phyloP scores from a whole-genome alignment of 1,140 invertebrate genomes.

The Nilaparvata lugens region DNA sequence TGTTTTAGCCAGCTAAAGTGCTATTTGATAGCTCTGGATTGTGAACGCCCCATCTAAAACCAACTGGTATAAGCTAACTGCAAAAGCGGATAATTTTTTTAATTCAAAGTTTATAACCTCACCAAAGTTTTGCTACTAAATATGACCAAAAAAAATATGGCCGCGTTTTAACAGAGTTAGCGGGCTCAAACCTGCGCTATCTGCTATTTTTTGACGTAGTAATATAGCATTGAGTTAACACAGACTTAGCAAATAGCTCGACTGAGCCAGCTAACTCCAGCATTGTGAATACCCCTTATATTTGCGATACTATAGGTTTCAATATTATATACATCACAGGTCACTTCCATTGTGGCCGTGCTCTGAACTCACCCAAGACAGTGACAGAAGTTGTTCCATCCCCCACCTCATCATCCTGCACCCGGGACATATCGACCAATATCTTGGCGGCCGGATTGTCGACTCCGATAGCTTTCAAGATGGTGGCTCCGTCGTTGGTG shows the following conservation, averaged over 20 bases:
- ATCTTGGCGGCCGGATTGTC: slow-evolving; percentile 99
- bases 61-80: too few relatives aligned
- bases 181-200: not conserved
- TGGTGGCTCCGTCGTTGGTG: slow-evolving; percentile 99
- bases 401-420: slow-evolving; percentile 99
- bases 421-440: slow-evolving; percentile 95
- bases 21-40: too few relatives aligned
- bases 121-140: not conserved
- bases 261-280: too few relatives aligned
- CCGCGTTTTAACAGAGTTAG: not conserved
- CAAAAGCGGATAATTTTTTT: too few relatives aligned
- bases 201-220: too few relatives aligned
- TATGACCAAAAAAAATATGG: not conserved
- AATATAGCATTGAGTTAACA: too few relatives aligned
- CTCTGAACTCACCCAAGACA: slow-evolving; percentile 60
- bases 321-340: not conserved
- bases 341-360: not conserved
- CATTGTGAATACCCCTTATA: too few relatives aligned
- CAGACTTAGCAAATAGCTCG: too few relatives aligned
- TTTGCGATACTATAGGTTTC: not conserved
- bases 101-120: too few relatives aligned
- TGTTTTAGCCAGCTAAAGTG: too few relatives aligned
- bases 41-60: too few relatives aligned
- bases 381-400: slow-evolving; percentile 99
- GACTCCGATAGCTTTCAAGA: slow-evolving; percentile 91